Evolutionary conservation across 2,797 vertebrate species (phyloP).

Genomic region (Orestias chungarensis): DNA sequence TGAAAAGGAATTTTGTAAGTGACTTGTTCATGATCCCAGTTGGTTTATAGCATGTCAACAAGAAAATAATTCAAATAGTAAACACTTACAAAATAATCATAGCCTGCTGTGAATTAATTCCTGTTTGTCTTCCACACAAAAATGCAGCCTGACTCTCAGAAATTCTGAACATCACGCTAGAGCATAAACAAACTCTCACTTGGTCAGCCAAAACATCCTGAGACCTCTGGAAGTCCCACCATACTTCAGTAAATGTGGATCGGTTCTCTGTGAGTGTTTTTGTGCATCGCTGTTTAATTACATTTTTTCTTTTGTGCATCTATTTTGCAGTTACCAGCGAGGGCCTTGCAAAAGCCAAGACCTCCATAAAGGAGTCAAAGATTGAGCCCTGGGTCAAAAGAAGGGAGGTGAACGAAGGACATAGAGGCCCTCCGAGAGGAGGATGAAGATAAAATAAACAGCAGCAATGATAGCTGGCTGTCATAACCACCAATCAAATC

Average conservation of each 20-base stretch:
- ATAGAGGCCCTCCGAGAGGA: slow-evolving; percentile 24
- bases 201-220: slow-evolving; percentile 58
- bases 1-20: slow-evolving; percentile 4
- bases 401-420: slow-evolving; percentile 39
- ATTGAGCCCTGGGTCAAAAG: slow-evolving; percentile 63
- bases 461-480: slow-evolving; percentile 61
- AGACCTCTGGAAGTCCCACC: slow-evolving; percentile 47
- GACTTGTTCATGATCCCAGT: slow-evolving; percentile 9
- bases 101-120: slow-evolving; percentile 30
- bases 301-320: slow-evolving; percentile 49
- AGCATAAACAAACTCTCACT: slow-evolving; percentile 57
- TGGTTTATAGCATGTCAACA: slow-evolving; percentile 19
- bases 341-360: slow-evolving; percentile 62
- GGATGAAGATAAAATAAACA: slow-evolving; percentile 65
- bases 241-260: slow-evolving; percentile 36
- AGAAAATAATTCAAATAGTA: slow-evolving; percentile 4
- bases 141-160: slow-evolving; percentile 21
- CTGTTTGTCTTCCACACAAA: slow-evolving; percentile 33
- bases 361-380: slow-evolving; percentile 73
- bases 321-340: slow-evolving; percentile 47
- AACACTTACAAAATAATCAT: slow-evolving; percentile 2
- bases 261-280: slow-evolving; percentile 36
- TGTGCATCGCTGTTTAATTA: slow-evolving; percentile 16
- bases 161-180: slow-evolving; percentile 39
- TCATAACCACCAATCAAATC: slow-evolving; percentile 56